Conservation (phyloP, 2,888 invertebrate species). For the Sphinx pinastri region DNA sequence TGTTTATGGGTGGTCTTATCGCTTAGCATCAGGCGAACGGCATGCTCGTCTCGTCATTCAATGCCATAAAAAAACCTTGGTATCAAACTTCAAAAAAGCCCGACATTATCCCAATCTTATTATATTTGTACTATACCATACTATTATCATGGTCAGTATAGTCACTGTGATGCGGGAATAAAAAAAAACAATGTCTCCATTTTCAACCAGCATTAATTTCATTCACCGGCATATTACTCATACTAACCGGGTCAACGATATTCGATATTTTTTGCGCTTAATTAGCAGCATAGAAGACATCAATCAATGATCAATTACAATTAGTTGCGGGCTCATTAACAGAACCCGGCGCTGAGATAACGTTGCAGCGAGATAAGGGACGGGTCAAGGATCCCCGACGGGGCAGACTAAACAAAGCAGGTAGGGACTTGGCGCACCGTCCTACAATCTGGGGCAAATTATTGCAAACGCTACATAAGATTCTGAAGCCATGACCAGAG, state of each 20-base stretch:
- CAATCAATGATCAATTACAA: constrained; percentile 24
- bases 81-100: no score
- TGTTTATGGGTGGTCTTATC: no score
- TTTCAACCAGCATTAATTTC: background rate
- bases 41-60: no score
- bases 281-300: constrained; percentile 3
- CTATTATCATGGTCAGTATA: no score
- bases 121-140: no score
- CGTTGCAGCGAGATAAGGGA: constrained; percentile 29
- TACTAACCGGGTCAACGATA: constrained; percentile 10
- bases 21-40: no score
- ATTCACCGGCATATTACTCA: background rate
- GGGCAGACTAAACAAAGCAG: constrained; percentile 33
- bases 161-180: no score
- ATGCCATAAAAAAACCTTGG: no score
- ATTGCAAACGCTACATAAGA: no score
- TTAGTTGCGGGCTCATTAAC: constrained; percentile 25
- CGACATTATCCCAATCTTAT: no score
- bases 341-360: constrained; percentile 21
- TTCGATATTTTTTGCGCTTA: background rate
- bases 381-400: constrained; percentile 32
- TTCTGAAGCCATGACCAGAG: no score
- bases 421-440: background rate
- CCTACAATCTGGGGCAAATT: no score
- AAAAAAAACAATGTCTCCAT: background rate